A percentile compares a stretch with the other conserved stretches of the same genome.
Evolutionary conservation across 2,888 invertebrate species (phyloP).

Genomic region (Spilosoma lubricipeda): DNA sequence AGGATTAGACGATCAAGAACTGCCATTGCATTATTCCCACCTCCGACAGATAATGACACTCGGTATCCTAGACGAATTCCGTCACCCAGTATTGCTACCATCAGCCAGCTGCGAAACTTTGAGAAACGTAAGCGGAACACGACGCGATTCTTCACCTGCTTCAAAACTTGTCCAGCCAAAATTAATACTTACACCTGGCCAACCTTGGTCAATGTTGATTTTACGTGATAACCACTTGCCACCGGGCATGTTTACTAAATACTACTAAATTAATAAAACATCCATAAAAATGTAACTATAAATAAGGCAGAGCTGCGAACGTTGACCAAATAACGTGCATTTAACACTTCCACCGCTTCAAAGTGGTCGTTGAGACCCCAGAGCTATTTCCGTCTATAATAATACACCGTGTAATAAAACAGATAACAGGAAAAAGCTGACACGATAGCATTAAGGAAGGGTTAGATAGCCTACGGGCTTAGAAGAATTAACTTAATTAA

Average conservation of each 20-base stretch:
- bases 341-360: constrained; percentile 60
- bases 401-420: constrained; percentile 55
- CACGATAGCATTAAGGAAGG: constrained; percentile 63
- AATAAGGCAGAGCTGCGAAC: constrained; percentile 5
- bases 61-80: no score
- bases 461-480: constrained; percentile 63
- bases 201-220: not conserved
- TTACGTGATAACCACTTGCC: not conserved
- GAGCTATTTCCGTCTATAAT: constrained; percentile 53
- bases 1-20: no score
- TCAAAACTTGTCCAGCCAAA: not conserved
- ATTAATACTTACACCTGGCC: not conserved
- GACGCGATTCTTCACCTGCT: not conserved
- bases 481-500: constrained; percentile 48
- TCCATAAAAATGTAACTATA: not conserved
- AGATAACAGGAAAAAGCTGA: constrained; percentile 58
- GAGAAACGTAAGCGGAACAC: not conserved
- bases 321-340: constrained; percentile 27
- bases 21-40: not conserved
- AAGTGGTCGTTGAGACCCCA: constrained; percentile 57
- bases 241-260: not conserved
- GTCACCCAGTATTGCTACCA: not conserved
- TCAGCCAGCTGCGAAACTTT: not conserved
- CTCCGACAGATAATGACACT: not conserved
- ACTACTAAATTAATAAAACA: not conserved